These are phyloP conservation scores for Nebria ingens DNA, from an alignment of 1,140 invertebrate species.

Conservation along the genomic window DNA sequence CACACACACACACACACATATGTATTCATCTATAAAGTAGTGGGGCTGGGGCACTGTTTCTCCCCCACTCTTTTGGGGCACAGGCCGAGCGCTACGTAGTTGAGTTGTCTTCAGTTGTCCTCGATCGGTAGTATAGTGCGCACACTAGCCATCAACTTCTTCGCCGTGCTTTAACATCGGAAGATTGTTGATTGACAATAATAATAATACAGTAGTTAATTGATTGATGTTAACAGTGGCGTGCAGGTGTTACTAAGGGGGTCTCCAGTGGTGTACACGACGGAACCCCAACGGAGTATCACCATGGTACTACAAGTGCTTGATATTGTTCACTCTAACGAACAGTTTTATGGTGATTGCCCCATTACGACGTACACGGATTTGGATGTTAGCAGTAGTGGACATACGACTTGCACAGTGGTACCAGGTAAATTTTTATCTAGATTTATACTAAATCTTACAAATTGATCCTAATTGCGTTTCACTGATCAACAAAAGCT, in stretches of 20 bases:
- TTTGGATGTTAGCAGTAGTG: slow-evolving; percentile 31
- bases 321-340: slow-evolving; percentile 30
- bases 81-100: neutral
- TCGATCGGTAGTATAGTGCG: too few species aligned
- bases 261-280: slow-evolving; percentile 18
- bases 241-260: neutral
- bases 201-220: neutral
- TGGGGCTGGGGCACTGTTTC: neutral
- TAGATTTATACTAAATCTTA: too few species aligned
- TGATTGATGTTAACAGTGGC: too few species aligned
- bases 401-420: slow-evolving; percentile 33
- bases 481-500: too few species aligned
- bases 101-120: too few species aligned
- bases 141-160: too few species aligned
- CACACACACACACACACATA: slow-evolving; percentile 7
- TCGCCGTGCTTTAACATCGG: neutral
- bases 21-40: neutral
- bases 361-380: slow-evolving; percentile 30
- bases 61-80: too few species aligned
- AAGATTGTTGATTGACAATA: neutral
- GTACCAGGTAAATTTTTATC: slow-evolving; percentile 26
- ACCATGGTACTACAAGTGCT: slow-evolving; percentile 36
- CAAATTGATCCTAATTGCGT: too few species aligned
- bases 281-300: slow-evolving; percentile 29
- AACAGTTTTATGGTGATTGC: slow-evolving; percentile 35